Evolutionary conservation across 2,113 vertebrate species (phyloP).

Genomic region (Aegithalos caudatus): DNA sequence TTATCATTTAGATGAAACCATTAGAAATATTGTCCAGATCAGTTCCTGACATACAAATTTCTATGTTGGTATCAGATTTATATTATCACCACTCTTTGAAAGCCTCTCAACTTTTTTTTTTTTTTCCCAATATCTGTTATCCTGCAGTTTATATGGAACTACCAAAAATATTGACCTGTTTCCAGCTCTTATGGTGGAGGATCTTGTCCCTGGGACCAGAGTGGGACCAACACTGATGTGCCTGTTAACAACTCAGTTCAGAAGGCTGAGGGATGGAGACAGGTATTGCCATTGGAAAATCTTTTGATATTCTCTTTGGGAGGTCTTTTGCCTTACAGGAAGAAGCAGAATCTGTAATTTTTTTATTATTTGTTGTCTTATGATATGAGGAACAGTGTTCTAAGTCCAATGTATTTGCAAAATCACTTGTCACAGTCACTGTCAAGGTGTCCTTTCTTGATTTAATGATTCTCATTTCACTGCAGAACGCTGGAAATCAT

Average conservation of each 20-base stretch:
- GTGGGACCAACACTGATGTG: slow-evolving; percentile 72
- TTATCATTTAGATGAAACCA: not conserved
- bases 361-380: not conserved
- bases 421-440: not conserved
- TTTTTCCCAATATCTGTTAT: not conserved
- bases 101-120: not conserved
- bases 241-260: slow-evolving; percentile 65
- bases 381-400: not conserved
- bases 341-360: not conserved
- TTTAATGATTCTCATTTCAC: not conserved
- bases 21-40: not conserved
- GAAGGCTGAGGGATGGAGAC: slow-evolving; percentile 72
- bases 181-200: slow-evolving; percentile 74
- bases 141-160: slow-evolving; percentile 70
- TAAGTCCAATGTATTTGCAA: not conserved
- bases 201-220: slow-evolving; percentile 70
- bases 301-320: not conserved
- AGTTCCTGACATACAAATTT: not conserved
- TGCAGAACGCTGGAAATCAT: not conserved
- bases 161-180: slow-evolving; percentile 75
- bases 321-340: not conserved
- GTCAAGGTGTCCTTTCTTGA: not conserved
- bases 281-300: slow-evolving; percentile 13
- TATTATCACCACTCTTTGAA: not conserved
- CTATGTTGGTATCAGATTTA: not conserved